These are phyloP conservation scores for Ophraella communa DNA, from an alignment of 2,888 invertebrate genomes.

Conservation along the genomic window DNA sequence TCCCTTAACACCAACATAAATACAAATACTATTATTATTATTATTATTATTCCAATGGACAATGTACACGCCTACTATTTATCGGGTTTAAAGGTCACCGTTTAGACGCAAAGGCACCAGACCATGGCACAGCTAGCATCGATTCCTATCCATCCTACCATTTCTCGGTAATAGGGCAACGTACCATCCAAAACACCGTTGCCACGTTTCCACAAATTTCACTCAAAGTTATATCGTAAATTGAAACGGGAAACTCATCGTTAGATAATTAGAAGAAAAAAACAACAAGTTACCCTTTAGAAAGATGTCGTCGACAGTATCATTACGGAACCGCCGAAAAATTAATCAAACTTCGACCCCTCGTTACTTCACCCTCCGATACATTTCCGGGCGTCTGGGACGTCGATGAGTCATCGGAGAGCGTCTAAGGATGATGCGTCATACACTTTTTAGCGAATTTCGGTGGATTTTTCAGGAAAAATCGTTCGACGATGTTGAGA, in stretches of 20 bases:
- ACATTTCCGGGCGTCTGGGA: constrained; percentile 2
- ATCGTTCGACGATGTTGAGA: no score
- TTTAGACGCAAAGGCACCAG: constrained; percentile 28
- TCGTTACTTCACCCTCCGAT: not conserved
- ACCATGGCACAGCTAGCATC: no score
- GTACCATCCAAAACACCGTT: constrained; percentile 38
- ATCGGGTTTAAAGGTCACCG: constrained; percentile 22
- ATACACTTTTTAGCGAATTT: not conserved
- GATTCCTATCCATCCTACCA: no score
- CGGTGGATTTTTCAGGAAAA: not conserved
- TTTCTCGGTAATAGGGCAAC: constrained; percentile 42
- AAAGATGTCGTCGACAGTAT: no score
- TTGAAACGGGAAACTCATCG: not conserved
- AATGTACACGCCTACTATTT: constrained; percentile 21
- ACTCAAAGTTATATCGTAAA: not conserved
- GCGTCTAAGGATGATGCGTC: constrained; percentile 3
- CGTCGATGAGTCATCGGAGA: constrained; percentile 1
- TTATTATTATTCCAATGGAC: constrained; percentile 5
- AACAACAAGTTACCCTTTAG: not conserved
- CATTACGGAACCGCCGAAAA: not conserved
- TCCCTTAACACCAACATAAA: no score
- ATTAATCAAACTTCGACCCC: constrained; percentile 5
- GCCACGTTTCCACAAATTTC: not conserved
- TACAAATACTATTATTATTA: no score
- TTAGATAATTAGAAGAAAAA: no score